Evolutionary conservation across 2,888 invertebrate genomes (phyloP), one percentile per base, ranked within the genome.

Genomic region (Cheilosia soror): DNA sequence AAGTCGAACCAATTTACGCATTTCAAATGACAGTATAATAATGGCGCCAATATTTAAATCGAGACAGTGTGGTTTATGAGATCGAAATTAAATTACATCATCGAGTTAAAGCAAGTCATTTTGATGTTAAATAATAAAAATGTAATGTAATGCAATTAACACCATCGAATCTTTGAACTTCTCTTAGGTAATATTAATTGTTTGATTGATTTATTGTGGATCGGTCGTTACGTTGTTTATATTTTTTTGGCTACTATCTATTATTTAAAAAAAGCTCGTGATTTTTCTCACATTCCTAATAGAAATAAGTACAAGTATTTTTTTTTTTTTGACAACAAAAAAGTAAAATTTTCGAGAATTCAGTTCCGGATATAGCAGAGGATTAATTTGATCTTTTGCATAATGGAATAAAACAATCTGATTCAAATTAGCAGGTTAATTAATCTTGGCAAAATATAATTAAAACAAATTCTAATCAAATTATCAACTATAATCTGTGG

Each of bases 351-450:
- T 20, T 20, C 20, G 20, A 20, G 11, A 15, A 55, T 31, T 68
- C 29, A 20, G 31, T 69, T 69, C 69, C 57, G 68, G 57, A 44
- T 68, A 25, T 66, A 63, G 15, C 9, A 7, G 7, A 15, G 51
- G 20, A 51, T 51, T 40, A 27, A 65, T 40, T 27, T 11, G 51
- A n/a, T 66, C 27, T 40, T 51, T 51, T 49, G 40, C 11, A 51
- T 15, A 49, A 25, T 65, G 15, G 31, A 62, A 47, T 25, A 27
- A 3, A 11, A 37, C 27, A 27, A 42, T 57, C 57, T 47, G 33
- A 55, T 57, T 57, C 25, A n/a, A 69, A 69, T 69, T 69, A 57
- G 44, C 33, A 20, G 42, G 20, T 20, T 25, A 55, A 53, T 66
- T 66, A 66, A 66, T 66, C 42, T 29, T 29, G 42, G n/a, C 25